A percentile compares a stretch with the other conserved stretches of the same genome.
These are phyloP conservation scores for Grus americana DNA, from an alignment of 2,113 vertebrate genomes.

Conservation along the genomic window DNA sequence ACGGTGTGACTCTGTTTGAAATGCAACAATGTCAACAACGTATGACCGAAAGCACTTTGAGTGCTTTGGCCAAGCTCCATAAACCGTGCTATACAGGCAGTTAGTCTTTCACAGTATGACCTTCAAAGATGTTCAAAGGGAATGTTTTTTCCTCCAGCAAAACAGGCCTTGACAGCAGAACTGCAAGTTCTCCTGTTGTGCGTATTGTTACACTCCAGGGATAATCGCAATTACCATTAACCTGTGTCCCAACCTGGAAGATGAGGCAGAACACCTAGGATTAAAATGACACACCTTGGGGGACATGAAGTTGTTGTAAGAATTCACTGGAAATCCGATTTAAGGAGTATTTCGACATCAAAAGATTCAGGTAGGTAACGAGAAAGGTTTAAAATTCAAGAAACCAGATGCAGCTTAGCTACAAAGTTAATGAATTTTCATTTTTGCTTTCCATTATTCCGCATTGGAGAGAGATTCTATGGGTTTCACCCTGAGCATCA, in stretches of 20 bases:
- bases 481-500: neutral
- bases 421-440: neutral
- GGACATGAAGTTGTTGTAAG: neutral
- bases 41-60: neutral
- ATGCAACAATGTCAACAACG: neutral
- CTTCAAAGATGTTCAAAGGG: constrained; percentile 45
- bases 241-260: neutral
- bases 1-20: neutral
- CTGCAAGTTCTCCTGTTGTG: neutral
- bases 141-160: neutral
- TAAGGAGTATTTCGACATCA: neutral
- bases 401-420: neutral
- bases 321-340: neutral
- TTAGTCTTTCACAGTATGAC: neutral
- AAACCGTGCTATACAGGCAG: neutral
- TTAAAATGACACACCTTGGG: neutral
- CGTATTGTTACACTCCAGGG: neutral
- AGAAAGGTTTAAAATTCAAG: neutral
- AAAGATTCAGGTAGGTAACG: neutral
- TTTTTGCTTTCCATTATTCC: neutral
- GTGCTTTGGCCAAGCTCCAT: constrained; percentile 48
- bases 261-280: constrained; percentile 14
- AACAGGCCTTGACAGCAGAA: constrained; percentile 29
- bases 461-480: neutral
- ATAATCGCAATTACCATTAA: neutral